Base-by-base conservation (phyloP, 2,113 vertebrate species). In the Ochotona princeps region DNA sequence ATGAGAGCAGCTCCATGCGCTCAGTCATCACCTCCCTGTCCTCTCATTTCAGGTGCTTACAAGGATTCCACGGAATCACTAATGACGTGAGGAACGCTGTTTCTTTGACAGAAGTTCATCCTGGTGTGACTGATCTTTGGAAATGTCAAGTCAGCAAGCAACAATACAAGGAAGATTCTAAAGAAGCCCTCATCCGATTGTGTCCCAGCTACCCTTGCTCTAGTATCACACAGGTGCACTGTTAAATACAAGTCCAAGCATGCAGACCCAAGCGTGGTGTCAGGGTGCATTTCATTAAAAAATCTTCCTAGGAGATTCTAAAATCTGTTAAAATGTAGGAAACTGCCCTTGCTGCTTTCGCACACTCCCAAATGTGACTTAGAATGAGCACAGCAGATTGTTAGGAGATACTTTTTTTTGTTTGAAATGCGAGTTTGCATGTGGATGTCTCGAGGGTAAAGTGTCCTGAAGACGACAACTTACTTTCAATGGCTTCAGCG, bases 1-100 rank as follows among this genome's bases (percentile, higher is more conserved):
- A 51, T 30, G 8, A 73, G 67, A 49, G 6, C 3, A 30, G 75
- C 65, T 26, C 35, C 90, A 60, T 9, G 32, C n/a, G 74, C 73
- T 11, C 73, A 61, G 26, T 66, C 11, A 30, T 57, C 72, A 32
- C 8, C 15, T 49, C 17, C 17, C 10, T 74, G 60, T 60, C 74
- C 83, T 54, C 78, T 67, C 35, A 38, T 82, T 90, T 89, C 75
- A 38, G 67, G 38, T 78, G 17, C 61, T 87, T 66, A 81, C 63
- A 76, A 57, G 72, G 18, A 73, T 30, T 61, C 83, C 76, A 84
- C 17, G 47, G 84, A 66, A 80, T 30, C 73, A 76, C 8, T n/a
- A 91, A 63, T 74, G 21, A 28, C 4, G 66, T 5, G 51, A 10
- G 54, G 60, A 80, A 30, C 66, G 28, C 38, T 73, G 28, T 54